Evolutionary conservation across 2,797 vertebrate genomes (phyloP).

Genomic region (Mormyrops boulengeri): DNA sequence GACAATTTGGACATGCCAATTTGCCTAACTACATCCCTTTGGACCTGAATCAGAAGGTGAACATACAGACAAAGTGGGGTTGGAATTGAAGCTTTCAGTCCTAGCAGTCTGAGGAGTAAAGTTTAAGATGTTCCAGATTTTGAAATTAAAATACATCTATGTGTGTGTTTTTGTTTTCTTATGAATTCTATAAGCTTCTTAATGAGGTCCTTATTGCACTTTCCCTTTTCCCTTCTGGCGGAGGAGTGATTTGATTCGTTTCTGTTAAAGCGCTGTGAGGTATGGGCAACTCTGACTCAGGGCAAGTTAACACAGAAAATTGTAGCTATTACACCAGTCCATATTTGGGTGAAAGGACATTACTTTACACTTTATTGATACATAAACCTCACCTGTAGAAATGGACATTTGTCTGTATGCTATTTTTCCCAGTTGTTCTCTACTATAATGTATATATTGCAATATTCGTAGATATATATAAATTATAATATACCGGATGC

Average conservation of each 20-base stretch:
- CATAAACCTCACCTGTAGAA: neutral
- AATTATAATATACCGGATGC: neutral
- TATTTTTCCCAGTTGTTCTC: neutral
- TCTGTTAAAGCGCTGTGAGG: neutral
- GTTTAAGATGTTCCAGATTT: neutral
- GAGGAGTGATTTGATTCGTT: neutral
- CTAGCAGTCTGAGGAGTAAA: neutral
- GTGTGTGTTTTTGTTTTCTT: neutral
- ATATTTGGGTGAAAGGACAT: neutral
- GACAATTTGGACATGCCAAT: neutral
- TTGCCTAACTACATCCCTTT: neutral
- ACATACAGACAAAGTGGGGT: neutral
- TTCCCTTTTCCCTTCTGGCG: neutral
- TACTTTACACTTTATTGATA: neutral
- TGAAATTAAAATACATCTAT: neutral
- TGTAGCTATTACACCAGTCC: neutral
- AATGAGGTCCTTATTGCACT: neutral
- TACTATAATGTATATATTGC: neutral
- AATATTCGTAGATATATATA: neutral
- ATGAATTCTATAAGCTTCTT: neutral
- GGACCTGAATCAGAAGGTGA: neutral
- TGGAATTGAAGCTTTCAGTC: neutral
- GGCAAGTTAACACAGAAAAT: neutral
- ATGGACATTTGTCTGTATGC: neutral
- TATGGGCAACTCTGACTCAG: neutral